These are phyloP conservation scores for Xanthorhoe designata DNA, from an alignment of 2,888 invertebrate genomes.

Conservation along the genomic window DNA sequence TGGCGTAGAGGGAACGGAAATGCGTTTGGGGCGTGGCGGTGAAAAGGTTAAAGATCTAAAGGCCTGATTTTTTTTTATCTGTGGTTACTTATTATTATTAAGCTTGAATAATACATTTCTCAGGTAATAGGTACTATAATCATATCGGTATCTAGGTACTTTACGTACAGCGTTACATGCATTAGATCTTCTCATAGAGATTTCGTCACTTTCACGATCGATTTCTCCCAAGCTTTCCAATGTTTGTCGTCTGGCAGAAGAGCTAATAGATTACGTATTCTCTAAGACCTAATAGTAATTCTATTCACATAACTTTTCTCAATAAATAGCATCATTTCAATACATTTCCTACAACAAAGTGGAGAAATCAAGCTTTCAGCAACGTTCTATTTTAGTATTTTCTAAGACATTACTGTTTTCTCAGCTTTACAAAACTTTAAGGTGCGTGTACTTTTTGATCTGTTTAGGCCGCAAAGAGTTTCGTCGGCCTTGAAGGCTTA, in stretches of 20 bases:
- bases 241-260: slow-evolving; percentile 48
- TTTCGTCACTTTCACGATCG: slow-evolving; percentile 75
- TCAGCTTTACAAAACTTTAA: too few species aligned
- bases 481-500: too few species aligned
- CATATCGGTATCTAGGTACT: slow-evolving; percentile 15
- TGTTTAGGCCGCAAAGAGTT: too few species aligned
- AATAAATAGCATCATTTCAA: neutral
- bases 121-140: slow-evolving; percentile 14
- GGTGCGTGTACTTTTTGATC: too few species aligned
- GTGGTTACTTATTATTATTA: too few species aligned
- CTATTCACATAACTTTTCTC: slow-evolving; percentile 7
- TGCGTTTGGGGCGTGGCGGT: too few species aligned
- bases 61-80: too few species aligned
- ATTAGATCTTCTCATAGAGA: slow-evolving; percentile 62
- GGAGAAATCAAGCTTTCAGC: too few species aligned
- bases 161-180: slow-evolving; percentile 37
- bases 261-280: slow-evolving; percentile 33
- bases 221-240: slow-evolving; percentile 71
- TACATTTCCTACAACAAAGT: neutral
- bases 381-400: too few species aligned
- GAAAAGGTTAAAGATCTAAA: too few species aligned
- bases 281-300: slow-evolving; percentile 10
- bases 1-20: too few species aligned
- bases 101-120: neutral
- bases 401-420: neutral